Evolutionary conservation across 1,140 invertebrate genomes (phyloP), one percentile per base, ranked within the genome.

Genomic region (Drosophila neocordata): DNA sequence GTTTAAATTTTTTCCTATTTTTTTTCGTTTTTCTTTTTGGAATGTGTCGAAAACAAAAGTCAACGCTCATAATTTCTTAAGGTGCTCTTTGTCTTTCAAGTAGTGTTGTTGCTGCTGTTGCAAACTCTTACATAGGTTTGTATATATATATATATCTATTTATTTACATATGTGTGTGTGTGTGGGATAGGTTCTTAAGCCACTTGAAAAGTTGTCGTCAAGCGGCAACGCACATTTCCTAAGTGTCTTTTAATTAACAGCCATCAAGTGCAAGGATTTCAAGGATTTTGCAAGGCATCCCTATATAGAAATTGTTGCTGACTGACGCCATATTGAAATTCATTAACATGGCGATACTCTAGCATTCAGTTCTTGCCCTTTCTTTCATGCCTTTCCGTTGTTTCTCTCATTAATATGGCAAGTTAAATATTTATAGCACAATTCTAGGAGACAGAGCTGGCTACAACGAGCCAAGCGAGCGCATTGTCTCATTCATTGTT

Each of bases 381-480:
- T n/a, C 37, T n/a, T 38, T 13, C 4, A 44, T 37, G 8, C 24
- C 48, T 35, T 56, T 55, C 31, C 55, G 60, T 67, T 59, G 58
- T 70, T 67, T 82, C 78, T 82, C 78, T 70, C 65, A 82, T 87
- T 88, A 87, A 87, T 88, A 82, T 88, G 79, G 84, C 79, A 88
- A 88, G 79, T 89, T 79, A 83, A 89, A 89, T 88, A 88, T 88
- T 88, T 88, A 89, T 88, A 79, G 83, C 79, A 88, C 83, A 88
- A 83, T 88, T 88, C 84, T 88, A 76, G 79, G 65, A 77, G 69
- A 20, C 84, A 65, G 79, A 69, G 79, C 83, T 71, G 38, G 18
- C 9, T 48, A 48, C 41, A 48, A 48, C 15, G 41, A 48, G 41
- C 0, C 13, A 59, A n/a, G 12, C 35, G 11, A 73, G 69, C 79